Conservation (phyloP, 2,113 vertebrate species). For the Cottus gobio region DNA sequence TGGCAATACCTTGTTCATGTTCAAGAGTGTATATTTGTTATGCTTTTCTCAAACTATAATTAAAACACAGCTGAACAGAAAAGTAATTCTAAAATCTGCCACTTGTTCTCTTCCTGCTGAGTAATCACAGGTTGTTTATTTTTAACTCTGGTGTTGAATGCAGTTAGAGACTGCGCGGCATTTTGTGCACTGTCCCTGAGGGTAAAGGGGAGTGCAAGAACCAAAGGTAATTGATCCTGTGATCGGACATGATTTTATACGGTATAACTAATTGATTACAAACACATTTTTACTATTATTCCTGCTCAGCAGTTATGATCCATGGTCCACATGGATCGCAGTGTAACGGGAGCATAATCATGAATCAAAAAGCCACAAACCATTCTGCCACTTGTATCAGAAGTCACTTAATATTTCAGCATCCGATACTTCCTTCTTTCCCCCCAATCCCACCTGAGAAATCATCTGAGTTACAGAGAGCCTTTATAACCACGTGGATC, state of each 20-base stretch:
- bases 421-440: conserved; percentile 65
- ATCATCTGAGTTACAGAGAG: conserved; percentile 70
- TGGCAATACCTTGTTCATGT: conserved; percentile 11
- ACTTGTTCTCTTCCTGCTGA: conserved; percentile 33
- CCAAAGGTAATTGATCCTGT: conserved; percentile 1
- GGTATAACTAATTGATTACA: background rate
- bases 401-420: conserved; percentile 68
- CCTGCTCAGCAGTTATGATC: background rate
- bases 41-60: conserved; percentile 8
- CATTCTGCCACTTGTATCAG: conserved; percentile 49
- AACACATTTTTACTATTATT: background rate
- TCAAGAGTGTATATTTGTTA: conserved; percentile 31
- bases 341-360: background rate
- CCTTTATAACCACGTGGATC: conserved; percentile 70
- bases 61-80: background rate
- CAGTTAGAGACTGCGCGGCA: background rate
- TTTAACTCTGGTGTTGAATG: conserved; percentile 12
- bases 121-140: conserved; percentile 30
- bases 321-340: background rate
- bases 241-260: conserved; percentile 5
- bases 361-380: conserved; percentile 36
- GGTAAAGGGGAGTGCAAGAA: background rate
- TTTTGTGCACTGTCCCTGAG: background rate
- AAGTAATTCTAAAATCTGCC: conserved; percentile 14
- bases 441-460: conserved; percentile 68